Evolutionary conservation across 2,797 vertebrate species (phyloP).

Genomic region (Jordanella pulchra): DNA sequence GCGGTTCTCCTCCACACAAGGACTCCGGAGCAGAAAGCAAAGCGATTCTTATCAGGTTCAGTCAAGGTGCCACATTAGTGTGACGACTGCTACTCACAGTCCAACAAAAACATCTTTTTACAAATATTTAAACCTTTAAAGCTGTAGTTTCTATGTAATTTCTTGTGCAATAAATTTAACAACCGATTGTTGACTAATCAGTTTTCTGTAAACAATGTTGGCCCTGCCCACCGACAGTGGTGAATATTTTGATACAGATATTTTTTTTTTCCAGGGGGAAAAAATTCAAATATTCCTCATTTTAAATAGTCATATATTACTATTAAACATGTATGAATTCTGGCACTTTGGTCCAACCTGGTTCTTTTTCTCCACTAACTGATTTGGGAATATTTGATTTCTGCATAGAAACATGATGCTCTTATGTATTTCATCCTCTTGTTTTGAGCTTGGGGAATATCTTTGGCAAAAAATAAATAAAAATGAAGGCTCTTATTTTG

Average conservation of each 20-base stretch:
- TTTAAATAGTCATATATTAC: not conserved
- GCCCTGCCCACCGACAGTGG: not conserved
- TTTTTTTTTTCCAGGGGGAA: no score
- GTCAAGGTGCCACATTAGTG: not conserved
- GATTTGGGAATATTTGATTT: not conserved
- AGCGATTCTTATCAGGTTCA: not conserved
- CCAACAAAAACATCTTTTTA: not conserved
- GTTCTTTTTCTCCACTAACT: not conserved
- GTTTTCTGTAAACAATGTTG: not conserved
- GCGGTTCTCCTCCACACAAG: slow-evolving; percentile 79
- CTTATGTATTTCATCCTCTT: not conserved
- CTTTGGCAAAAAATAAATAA: not conserved
- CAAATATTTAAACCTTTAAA: not conserved
- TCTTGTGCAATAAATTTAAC: not conserved
- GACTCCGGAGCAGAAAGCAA: slow-evolving; percentile 21
- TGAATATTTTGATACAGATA: no score
- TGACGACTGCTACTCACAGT: no score
- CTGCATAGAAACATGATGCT: not conserved
- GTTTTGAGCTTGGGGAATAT: not conserved
- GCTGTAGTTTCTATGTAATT: not conserved
- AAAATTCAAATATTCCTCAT: not conserved
- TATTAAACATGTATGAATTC: not conserved
- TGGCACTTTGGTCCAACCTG: not conserved
- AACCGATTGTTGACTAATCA: not conserved
- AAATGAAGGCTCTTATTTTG: slow-evolving; percentile 56